Percentiles rank a stretch among this genome's conserved stretches.
Conservation (phyloP, 2,113 vertebrate species). For the Larimichthys polyactis region DNA sequence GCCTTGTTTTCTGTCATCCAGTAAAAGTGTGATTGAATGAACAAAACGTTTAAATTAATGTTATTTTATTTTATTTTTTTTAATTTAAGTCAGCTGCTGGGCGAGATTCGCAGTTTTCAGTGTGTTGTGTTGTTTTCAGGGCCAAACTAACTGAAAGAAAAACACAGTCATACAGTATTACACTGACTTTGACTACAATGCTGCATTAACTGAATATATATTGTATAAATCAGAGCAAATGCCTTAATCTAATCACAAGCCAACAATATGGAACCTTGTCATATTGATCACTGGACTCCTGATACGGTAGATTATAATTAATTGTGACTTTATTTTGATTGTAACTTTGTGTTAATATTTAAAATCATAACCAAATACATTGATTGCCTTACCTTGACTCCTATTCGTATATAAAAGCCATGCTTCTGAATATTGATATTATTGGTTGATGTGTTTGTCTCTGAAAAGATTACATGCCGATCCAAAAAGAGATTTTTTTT, state of each 20-base stretch:
- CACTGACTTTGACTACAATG: constrained; percentile 34
- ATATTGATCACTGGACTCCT: neutral
- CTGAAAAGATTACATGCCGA: constrained; percentile 48
- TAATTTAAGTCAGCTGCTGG: neutral
- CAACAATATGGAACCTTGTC: constrained; percentile 21
- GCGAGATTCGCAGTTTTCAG: constrained; percentile 5
- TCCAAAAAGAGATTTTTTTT: constrained; percentile 15
- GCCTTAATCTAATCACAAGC: constrained; percentile 55
- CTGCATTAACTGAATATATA: constrained; percentile 44
- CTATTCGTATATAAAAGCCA: constrained; percentile 20
- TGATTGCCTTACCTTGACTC: constrained; percentile 54
- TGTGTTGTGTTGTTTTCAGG: neutral
- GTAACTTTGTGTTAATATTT: constrained; percentile 29
- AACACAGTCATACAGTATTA: constrained; percentile 1
- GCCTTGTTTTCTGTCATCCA: constrained; percentile 41
- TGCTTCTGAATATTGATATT: constrained; percentile 19
- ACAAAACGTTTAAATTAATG: neutral
- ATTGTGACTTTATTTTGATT: constrained; percentile 21
- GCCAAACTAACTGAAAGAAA: neutral
- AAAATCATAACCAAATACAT: constrained; percentile 44
- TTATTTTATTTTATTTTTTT: constrained; percentile 7
- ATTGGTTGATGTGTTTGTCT: neutral
- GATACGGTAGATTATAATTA: neutral
- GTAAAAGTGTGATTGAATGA: constrained; percentile 30
- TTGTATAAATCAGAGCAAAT: constrained; percentile 19